phyloP scores from a whole-genome alignment of 2,888 invertebrate genomes.

The Thysanoteuthis rhombus region DNA sequence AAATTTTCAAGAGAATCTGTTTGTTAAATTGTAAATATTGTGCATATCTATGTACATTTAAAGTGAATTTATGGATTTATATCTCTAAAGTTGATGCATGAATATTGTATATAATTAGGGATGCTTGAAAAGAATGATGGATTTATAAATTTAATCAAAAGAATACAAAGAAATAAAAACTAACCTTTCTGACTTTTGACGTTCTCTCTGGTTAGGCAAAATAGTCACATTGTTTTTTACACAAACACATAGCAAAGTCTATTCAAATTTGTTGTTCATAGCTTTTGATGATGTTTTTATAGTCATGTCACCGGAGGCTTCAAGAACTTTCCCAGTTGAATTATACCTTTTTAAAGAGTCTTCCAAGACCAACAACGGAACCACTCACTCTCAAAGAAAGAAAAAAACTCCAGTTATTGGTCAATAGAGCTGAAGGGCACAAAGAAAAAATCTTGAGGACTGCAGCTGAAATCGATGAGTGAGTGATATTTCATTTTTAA shows the following conservation, averaged over 20 bases:
- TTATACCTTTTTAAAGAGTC: background rate
- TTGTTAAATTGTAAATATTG: no score
- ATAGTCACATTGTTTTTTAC: background rate
- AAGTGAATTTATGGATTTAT: no score
- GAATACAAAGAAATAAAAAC: no score
- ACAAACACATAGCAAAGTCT: background rate
- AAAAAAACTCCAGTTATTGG: background rate
- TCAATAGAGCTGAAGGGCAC: background rate
- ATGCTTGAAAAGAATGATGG: no score
- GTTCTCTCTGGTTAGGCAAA: background rate
- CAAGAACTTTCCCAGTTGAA: background rate
- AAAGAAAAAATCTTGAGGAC: background rate
- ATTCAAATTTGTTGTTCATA: background rate
- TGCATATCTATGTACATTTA: no score
- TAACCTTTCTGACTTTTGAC: no score
- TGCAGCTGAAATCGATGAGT: background rate
- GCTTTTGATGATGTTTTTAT: background rate
- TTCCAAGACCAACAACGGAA: background rate
- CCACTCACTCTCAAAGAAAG: background rate
- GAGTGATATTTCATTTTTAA: no score
- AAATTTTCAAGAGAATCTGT: no score
- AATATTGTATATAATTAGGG: no score
- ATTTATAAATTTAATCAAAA: no score
- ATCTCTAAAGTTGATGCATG: no score
- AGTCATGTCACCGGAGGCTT: background rate